Evolutionary conservation across 2,888 invertebrate genomes (phyloP).

Genomic region (Plutella xylostella): DNA sequence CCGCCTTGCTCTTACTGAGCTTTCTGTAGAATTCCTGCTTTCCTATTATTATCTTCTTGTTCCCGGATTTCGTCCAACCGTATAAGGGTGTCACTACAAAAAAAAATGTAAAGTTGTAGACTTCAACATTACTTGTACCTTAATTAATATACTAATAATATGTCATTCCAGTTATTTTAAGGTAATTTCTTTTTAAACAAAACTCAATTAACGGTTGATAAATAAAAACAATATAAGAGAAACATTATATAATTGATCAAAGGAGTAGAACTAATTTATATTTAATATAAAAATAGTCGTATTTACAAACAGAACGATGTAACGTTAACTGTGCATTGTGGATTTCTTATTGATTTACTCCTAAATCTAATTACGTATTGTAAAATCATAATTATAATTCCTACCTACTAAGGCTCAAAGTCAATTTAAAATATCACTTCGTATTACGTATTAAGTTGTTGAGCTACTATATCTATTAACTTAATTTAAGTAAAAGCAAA

Average conservation of each 20-base stretch:
- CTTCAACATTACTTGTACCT: too few species aligned
- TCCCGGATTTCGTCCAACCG: neutral
- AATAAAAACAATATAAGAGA: too few species aligned
- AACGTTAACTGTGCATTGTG: neutral
- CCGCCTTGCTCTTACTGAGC: too few species aligned
- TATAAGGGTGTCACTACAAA: neutral
- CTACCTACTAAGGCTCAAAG: constrained; percentile 44
- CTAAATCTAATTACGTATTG: neutral
- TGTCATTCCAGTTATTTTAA: too few species aligned
- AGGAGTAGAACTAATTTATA: neutral
- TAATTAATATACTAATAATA: too few species aligned
- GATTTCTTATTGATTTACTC: neutral
- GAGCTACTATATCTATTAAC: neutral
- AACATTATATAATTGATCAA: neutral
- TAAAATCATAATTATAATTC: neutral
- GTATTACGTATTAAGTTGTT: constrained; percentile 57
- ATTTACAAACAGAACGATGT: constrained; percentile 2
- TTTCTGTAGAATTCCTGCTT: neutral
- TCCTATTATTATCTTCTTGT: constrained; percentile 20
- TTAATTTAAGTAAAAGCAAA: neutral
- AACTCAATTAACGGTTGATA: too few species aligned
- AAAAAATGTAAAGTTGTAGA: neutral
- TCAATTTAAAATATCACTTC: constrained; percentile 57
- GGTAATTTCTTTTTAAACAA: too few species aligned
- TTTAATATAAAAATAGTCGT: neutral